Evolutionary conservation across 2,113 vertebrate genomes (phyloP).

Genomic region (Stigmatopora nigra): DNA sequence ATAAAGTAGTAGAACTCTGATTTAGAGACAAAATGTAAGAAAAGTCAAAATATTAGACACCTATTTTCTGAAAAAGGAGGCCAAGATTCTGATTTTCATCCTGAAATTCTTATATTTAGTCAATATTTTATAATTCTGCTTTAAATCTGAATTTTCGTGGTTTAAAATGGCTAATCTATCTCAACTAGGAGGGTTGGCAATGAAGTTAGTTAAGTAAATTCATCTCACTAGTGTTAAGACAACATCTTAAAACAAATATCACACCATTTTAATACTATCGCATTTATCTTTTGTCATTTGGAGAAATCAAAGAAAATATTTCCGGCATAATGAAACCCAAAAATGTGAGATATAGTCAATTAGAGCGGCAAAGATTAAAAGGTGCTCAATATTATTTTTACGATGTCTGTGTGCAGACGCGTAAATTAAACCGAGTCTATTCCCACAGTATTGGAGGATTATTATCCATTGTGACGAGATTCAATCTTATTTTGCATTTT

Average conservation of each 20-base stretch:
- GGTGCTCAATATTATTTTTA: conserved; percentile 12
- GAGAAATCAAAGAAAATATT: conserved; percentile 3
- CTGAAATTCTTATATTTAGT: too few relatives aligned
- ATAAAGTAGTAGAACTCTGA: too few relatives aligned
- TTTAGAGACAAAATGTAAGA: too few relatives aligned
- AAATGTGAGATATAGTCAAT: conserved; percentile 2
- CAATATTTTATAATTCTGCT: too few relatives aligned
- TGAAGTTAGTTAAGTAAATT: too few relatives aligned
- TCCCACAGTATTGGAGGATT: conserved; percentile 1
- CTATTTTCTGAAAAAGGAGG: too few relatives aligned
- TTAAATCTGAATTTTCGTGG: too few relatives aligned
- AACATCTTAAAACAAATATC: not conserved
- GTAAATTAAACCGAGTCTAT: conserved; percentile 7
- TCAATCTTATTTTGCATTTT: conserved; percentile 14
- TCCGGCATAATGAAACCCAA: not conserved
- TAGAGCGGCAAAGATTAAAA: conserved; percentile 16
- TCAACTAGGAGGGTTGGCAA: too few relatives aligned
- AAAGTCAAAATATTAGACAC: too few relatives aligned
- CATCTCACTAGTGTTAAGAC: not conserved
- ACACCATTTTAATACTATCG: not conserved
- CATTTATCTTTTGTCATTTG: not conserved
- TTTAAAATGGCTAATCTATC: too few relatives aligned
- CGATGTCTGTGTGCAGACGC: conserved; percentile 4
- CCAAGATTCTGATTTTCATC: too few relatives aligned
- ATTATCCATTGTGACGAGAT: not conserved